Percentiles rank a stretch among this genome's conserved stretches.
phyloP scores from a whole-genome alignment of 2,797 vertebrate genomes.

The Galagoides demidoff region DNA sequence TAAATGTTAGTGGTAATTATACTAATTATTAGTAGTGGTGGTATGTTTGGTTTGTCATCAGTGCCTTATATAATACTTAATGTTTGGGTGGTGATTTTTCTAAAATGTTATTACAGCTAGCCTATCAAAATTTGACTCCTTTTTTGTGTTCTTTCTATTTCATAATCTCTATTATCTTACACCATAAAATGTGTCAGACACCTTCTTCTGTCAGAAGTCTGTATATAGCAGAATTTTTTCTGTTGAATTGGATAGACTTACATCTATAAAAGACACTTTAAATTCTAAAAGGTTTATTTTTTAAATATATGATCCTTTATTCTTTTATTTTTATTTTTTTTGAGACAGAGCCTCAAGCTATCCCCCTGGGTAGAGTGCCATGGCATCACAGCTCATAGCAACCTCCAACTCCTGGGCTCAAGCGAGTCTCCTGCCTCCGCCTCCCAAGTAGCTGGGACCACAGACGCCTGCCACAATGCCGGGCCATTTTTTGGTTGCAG shows the following conservation, averaged over 20 bases:
- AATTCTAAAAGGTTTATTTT: conserved; percentile 19
- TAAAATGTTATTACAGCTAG: background rate
- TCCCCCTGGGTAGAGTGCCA: too few species aligned
- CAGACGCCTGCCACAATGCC: too few species aligned
- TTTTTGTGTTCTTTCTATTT: background rate
- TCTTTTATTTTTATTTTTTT: too few species aligned
- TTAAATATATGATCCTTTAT: background rate
- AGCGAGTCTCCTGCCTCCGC: too few species aligned
- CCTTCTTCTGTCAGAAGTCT: background rate
- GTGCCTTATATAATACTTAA: background rate
- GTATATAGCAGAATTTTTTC: background rate
- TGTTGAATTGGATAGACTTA: background rate
- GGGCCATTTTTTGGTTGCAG: too few species aligned
- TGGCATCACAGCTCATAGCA: too few species aligned
- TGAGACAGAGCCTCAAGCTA: too few species aligned
- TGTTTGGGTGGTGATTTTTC: conserved; percentile 20
- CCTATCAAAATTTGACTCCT: background rate
- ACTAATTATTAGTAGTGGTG: background rate
- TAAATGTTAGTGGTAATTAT: background rate
- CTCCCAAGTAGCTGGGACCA: too few species aligned
- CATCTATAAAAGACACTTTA: background rate
- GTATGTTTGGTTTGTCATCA: background rate
- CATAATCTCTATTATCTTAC: background rate
- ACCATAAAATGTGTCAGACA: background rate
- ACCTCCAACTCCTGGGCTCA: too few species aligned